Conservation (phyloP, 2,797 vertebrate species). For the Knipowitschia caucasica region DNA sequence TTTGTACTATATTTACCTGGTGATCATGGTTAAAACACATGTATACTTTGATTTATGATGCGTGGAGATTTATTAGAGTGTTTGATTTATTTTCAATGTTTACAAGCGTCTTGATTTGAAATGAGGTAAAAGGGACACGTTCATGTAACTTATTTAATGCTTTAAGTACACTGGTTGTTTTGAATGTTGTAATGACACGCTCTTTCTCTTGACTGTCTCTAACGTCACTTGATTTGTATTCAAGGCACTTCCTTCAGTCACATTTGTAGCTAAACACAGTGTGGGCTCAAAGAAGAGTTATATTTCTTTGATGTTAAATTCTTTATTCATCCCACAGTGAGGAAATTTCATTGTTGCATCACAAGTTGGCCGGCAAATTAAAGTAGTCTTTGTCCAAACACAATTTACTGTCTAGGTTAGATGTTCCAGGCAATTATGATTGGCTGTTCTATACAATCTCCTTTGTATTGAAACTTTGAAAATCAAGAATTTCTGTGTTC, state of each 20-base stretch:
- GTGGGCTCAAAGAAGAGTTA: slow-evolving; percentile 26
- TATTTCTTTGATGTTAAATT: slow-evolving; percentile 19
- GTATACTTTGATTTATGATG: no score
- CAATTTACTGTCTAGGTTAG: neutral
- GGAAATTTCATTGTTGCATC: no score
- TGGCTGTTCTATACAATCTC: neutral
- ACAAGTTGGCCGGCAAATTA: slow-evolving; percentile 29
- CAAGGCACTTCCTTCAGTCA: slow-evolving; percentile 24
- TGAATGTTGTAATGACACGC: slow-evolving; percentile 11
- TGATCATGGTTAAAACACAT: no score
- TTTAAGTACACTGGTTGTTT: slow-evolving; percentile 6
- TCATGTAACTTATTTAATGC: neutral
- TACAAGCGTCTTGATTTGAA: no score
- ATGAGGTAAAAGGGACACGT: no score
- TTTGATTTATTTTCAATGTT: no score
- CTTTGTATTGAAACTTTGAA: no score
- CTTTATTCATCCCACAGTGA: no score
- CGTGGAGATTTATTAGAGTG: no score
- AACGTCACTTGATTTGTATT: slow-evolving; percentile 38
- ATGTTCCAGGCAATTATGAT: slow-evolving; percentile 11
- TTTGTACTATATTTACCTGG: no score
- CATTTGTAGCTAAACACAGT: slow-evolving; percentile 15
- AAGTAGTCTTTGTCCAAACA: neutral
- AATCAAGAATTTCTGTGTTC: no score
- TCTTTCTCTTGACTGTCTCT: slow-evolving; percentile 17